phyloP scores from a whole-genome alignment of 2,888 invertebrate species.

The Trichogramma evanescens region DNA sequence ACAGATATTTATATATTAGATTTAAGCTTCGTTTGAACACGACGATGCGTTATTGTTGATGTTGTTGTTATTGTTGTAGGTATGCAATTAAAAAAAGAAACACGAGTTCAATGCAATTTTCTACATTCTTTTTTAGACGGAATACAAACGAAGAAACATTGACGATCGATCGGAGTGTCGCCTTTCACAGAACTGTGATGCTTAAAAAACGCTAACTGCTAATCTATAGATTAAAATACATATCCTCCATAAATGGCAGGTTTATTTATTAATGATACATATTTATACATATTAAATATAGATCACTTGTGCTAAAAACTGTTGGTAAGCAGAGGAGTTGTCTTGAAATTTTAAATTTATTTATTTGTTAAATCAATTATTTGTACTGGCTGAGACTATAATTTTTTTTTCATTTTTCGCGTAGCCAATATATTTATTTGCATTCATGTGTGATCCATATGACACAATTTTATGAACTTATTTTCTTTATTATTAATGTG shows the following conservation, averaged over 20 bases:
- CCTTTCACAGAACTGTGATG: conserved; percentile 22
- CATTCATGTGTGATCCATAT: conserved; percentile 7
- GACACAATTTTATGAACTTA: conserved; percentile 1
- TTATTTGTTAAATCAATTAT: conserved; percentile 7
- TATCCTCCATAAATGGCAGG: conserved; percentile 18
- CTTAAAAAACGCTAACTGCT: conserved; percentile 4
- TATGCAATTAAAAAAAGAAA: neutral
- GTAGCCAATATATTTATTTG: neutral
- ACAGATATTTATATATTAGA: no score
- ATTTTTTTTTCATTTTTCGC: conserved; percentile 11
- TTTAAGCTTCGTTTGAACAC: no score
- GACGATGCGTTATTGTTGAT: neutral
- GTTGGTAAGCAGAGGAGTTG: conserved; percentile 12
- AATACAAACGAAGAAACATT: neutral
- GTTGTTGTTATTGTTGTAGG: neutral
- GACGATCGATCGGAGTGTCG: conserved; percentile 14
- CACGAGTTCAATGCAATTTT: neutral
- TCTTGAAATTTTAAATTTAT: conserved; percentile 22
- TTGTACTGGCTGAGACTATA: conserved; percentile 13
- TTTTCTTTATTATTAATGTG: neutral
- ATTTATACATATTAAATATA: neutral
- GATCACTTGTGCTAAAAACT: conserved; percentile 14
- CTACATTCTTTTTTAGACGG: neutral
- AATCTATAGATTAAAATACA: conserved; percentile 22
- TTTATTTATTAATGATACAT: conserved; percentile 8